A percentile compares a stretch with the other conserved stretches of the same genome.
These are phyloP conservation scores for Oophaga sylvatica DNA, from an alignment of 2,797 vertebrate species.

Conservation along the genomic window DNA sequence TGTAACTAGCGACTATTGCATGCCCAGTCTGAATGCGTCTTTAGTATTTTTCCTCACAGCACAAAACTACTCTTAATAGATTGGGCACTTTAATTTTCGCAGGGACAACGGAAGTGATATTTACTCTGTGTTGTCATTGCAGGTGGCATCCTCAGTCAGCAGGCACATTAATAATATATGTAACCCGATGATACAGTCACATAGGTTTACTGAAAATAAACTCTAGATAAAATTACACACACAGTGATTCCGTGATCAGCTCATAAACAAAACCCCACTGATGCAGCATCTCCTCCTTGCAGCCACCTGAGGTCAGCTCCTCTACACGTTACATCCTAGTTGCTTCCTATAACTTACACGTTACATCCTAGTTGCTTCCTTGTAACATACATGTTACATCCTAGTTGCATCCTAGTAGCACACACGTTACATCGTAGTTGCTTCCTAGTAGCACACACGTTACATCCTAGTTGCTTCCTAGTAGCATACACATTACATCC, in stretches of 20 bases:
- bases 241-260: not conserved
- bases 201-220: not conserved
- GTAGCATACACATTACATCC: too few species aligned
- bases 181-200: not conserved
- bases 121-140: not conserved
- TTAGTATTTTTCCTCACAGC: not conserved
- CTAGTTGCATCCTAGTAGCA: too few species aligned
- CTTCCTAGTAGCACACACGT: too few species aligned
- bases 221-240: not conserved
- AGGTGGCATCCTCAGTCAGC: not conserved
- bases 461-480: too few species aligned
- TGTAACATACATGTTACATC: too few species aligned
- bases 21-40: too few species aligned
- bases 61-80: not conserved
- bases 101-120: not conserved
- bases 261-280: not conserved
- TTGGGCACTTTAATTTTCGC: too few species aligned
- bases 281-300: not conserved
- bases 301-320: not conserved
- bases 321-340: not conserved
- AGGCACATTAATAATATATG: not conserved
- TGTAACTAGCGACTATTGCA: too few species aligned
- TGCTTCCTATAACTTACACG: too few species aligned
- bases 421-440: too few species aligned
- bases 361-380: too few species aligned